Base-by-base conservation (phyloP, 1,140 invertebrate species). In the Drosophila hydei region DNA sequence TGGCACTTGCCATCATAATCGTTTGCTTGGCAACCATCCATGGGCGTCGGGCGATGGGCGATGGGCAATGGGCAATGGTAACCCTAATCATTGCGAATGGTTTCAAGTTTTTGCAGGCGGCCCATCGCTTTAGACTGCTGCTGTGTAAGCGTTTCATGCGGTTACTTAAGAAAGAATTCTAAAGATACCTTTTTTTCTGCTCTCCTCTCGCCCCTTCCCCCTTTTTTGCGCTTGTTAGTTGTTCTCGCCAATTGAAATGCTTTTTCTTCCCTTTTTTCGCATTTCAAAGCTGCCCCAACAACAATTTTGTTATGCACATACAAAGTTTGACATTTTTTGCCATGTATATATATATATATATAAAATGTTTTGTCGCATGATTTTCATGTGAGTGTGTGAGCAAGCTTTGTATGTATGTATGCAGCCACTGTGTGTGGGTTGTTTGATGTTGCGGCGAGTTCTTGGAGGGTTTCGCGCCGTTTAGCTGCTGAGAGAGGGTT, bases 1-100 rank as follows among this genome's bases (percentile, higher is more conserved):
- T 81, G 83, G 78, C 77, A 87, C 81, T 81, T 88, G 65, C 70
- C 60, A 62, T 62, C 77, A 81, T 75, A 75, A 77, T 85, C 87
- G 81, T 87, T 87, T 52, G 42, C 74, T 51, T 65, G 45, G 38
- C 65, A 25, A 47, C 47, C 27, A 30, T 8, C 21, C 14, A 36
- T n/a, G 18, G 25, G 18, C 58, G 6, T 48, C 38, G 60, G n/a
- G 18, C 58, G 6, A 54, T 43, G 60, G n/a, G n/a, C n/a, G n/a
- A n/a, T n/a, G n/a, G n/a, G 50, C 36, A 1, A 30, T 30, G 27
- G 27, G 27, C 71, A 42, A 56, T 45, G 47, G 21, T 38, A 62
- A 43, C 79, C 79, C 78, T 70, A 83, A 81, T 83, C 78, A 83
- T 74, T 70, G 40, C 42, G 21, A 51, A 72, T 52, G 42, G 23